Evolutionary conservation across 30 jellyfish, hydroid and myxozoan genomes (phyloP), one percentile per base, ranked within the genome.

Genomic region (Clytia hemisphaerica): DNA sequence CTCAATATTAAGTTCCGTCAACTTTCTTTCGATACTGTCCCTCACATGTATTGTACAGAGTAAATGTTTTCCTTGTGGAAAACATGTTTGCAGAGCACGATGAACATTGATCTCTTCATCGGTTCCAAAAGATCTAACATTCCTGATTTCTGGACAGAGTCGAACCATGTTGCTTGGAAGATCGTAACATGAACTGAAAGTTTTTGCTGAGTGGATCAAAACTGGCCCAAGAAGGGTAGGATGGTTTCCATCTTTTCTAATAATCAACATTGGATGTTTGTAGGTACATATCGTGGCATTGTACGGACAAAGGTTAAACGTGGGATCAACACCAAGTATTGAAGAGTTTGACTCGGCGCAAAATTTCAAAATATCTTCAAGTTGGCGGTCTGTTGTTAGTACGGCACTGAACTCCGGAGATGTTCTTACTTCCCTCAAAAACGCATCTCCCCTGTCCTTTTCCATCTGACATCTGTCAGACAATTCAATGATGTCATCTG

Each of bases 211-310:
- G 49, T 76, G 89, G 1, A 76, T 76, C 19, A 76, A 31, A 6
- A 55, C 33, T 4, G 89, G 89, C 4, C 89, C 83, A 32, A 76
- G 25, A 74, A 76, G 15, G 2, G 63, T 83, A 3, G 80, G 89
- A 45, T 44, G 16, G 34, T 24, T 55, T 16, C 35, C 78, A 16
- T 62, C 46, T 2, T 22, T 83, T 2, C 32, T 45, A 25, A 14
- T 45, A 15, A 6, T 25, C n/a, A 61, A 28, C 27, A 62, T 3
- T 1, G 83, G 89, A 32, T 76, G 68, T 19, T 67, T 45, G 50
- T 76, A 76, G 6, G 89, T 76, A 18, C 83, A 31, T 29, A 64
- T 67, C 4, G 89, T 76, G 3, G 63, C 83, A 37, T 76, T 76
- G 75, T 61, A 62, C 29, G 62, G 32, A 62, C 83, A 72, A 7